A percentile compares a stretch with the other conserved stretches of the same genome.
Evolutionary conservation across 2,113 vertebrate species (phyloP).

Genomic region (Eurypyga helias): DNA sequence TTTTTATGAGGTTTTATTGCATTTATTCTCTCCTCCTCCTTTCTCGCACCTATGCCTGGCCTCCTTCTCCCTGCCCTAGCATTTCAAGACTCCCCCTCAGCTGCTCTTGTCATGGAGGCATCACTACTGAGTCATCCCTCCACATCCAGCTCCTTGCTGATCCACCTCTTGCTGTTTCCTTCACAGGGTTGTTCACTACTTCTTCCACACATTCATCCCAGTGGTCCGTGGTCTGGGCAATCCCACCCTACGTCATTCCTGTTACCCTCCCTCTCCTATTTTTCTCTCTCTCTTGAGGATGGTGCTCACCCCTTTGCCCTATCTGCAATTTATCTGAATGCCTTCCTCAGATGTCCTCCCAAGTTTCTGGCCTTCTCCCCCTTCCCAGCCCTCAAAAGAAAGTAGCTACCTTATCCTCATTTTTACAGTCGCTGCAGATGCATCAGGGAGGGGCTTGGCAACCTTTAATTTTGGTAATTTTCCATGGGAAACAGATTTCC

Average conservation of each 20-base stretch:
- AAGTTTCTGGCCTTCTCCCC: neutral
- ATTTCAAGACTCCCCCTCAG: neutral
- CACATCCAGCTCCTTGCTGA: neutral
- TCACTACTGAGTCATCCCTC: neutral
- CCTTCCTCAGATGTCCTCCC: neutral
- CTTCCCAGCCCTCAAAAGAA: rapidly evolving
- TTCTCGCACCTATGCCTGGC: neutral
- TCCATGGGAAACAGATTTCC: neutral
- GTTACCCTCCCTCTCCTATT: neutral
- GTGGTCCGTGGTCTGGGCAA: rapidly evolving
- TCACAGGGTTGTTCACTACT: neutral
- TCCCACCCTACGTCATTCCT: neutral
- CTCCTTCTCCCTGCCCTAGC: neutral
- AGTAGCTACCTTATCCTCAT: neutral
- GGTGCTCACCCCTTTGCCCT: neutral
- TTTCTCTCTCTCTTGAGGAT: neutral
- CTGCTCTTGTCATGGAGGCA: neutral
- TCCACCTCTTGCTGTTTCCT: neutral
- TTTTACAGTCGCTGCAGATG: neutral
- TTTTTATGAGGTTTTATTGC: neutral
- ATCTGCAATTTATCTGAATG: neutral
- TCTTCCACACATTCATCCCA: neutral
- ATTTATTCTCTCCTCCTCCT: neutral
- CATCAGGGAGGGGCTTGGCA: neutral
- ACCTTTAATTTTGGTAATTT: neutral